Percentiles rank a stretch among this genome's conserved stretches.
phyloP scores from a whole-genome alignment of 2,888 invertebrate species.

The Rhagonycha fulva region DNA sequence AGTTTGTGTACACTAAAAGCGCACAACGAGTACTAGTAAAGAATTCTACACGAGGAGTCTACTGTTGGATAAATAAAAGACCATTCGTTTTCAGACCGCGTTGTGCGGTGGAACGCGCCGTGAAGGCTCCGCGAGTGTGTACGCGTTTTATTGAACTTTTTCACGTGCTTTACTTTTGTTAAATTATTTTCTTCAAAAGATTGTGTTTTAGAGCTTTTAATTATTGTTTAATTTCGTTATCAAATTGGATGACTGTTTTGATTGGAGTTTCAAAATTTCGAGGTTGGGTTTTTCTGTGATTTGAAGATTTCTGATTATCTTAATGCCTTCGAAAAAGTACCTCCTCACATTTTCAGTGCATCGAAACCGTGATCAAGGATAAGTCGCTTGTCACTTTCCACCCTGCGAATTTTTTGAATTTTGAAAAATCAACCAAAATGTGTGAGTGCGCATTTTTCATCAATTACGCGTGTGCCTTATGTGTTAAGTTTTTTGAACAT shows the following conservation, averaged over 20 bases:
- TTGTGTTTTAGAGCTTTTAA: background rate
- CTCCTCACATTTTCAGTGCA: background rate
- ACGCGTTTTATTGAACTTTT: background rate
- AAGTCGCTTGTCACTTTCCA: background rate
- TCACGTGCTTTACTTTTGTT: background rate
- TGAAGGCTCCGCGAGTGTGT: slow-evolving; percentile 14
- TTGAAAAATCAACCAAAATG: background rate
- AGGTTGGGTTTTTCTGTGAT: background rate
- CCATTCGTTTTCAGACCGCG: slow-evolving; percentile 26
- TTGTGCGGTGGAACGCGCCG: slow-evolving; percentile 13
- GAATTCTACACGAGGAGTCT: slow-evolving; percentile 18
- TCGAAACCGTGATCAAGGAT: background rate
- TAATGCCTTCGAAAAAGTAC: background rate
- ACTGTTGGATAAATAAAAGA: slow-evolving; percentile 22
- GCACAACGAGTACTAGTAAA: slow-evolving; percentile 9
- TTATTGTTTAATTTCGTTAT: background rate
- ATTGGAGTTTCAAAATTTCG: background rate
- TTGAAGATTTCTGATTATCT: background rate
- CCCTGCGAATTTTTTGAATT: background rate
- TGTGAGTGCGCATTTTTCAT: background rate
- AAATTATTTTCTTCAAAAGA: background rate
- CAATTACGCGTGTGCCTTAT: background rate
- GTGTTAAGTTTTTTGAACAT: slow-evolving; percentile 6
- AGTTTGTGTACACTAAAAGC: background rate
- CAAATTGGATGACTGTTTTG: background rate